Evolutionary conservation across 1,140 invertebrate species (phyloP).

Genomic region (Eriocheir sinensis): DNA sequence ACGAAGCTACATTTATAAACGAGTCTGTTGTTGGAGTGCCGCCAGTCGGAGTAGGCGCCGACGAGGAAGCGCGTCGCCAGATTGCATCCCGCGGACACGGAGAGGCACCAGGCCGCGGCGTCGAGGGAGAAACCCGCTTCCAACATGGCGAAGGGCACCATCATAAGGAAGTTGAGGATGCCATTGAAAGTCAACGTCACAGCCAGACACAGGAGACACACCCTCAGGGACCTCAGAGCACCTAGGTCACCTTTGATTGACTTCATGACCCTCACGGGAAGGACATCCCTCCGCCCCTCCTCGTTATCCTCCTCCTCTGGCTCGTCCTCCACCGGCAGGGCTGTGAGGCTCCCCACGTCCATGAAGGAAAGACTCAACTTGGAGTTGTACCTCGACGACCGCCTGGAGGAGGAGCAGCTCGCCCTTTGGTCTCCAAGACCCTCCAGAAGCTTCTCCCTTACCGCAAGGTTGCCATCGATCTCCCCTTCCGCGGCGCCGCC

Average conservation of each 20-base stretch:
- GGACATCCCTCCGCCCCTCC: neutral
- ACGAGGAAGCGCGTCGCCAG: conserved; percentile 30
- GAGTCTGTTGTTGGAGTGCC: conserved; percentile 35
- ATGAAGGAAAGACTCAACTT: neutral
- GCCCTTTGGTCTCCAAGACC: neutral
- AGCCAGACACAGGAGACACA: neutral
- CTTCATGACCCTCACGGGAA: neutral
- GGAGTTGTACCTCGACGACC: neutral
- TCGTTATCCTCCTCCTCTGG: neutral
- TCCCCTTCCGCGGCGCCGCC: neutral
- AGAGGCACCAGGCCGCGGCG: conserved; percentile 50
- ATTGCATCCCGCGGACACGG: conserved; percentile 51
- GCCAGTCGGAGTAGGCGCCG: neutral
- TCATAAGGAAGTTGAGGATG: conserved; percentile 47
- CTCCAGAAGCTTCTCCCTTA: neutral
- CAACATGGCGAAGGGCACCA: conserved; percentile 67
- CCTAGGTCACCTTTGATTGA: neutral
- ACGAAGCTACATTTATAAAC: neutral
- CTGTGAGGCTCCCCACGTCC: neutral
- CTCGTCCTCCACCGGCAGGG: neutral
- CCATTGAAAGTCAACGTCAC: neutral
- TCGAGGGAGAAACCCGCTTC: conserved; percentile 3
- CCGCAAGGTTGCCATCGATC: neutral
- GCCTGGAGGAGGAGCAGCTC: neutral
- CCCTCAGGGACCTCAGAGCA: neutral